phyloP scores from a whole-genome alignment of 23 tunicate species.

The Clavelina lepadiformis region DNA sequence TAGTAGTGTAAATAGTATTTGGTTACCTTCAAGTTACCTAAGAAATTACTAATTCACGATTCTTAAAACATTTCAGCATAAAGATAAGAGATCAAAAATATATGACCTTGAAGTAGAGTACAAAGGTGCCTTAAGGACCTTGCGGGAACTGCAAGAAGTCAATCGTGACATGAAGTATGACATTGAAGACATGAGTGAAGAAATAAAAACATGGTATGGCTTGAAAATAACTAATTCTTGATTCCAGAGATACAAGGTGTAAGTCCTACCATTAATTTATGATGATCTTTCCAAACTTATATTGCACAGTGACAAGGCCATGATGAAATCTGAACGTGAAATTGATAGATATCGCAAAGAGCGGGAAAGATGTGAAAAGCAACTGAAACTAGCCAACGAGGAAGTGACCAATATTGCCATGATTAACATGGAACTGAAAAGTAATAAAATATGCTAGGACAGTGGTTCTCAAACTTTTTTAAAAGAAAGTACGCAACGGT shows the following conservation, averaged over 20 bases:
- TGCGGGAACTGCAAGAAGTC: constrained; percentile 59
- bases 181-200: constrained; percentile 88
- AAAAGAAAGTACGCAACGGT: too few relatives aligned
- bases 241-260: neutral
- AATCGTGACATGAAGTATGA: constrained; percentile 83
- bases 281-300: neutral
- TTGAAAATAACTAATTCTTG: neutral
- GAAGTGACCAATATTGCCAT: constrained; percentile 71
- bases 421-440: constrained; percentile 71
- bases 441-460: too few relatives aligned
- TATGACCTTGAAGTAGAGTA: constrained; percentile 43
- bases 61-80: too few relatives aligned
- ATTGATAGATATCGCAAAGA: constrained; percentile 56
- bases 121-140: constrained; percentile 31
- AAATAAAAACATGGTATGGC: constrained; percentile 61
- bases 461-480: too few relatives aligned
- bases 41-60: neutral
- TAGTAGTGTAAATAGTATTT: too few relatives aligned
- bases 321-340: constrained; percentile 54
- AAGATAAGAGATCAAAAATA: constrained; percentile 36
- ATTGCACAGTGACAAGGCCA: constrained; percentile 48
- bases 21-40: too few relatives aligned
- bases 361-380: constrained; percentile 61
- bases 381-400: constrained; percentile 60
- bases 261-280: neutral